Conservation (phyloP, 1,140 invertebrate species). For the Lysiphlebus fabarum region DNA sequence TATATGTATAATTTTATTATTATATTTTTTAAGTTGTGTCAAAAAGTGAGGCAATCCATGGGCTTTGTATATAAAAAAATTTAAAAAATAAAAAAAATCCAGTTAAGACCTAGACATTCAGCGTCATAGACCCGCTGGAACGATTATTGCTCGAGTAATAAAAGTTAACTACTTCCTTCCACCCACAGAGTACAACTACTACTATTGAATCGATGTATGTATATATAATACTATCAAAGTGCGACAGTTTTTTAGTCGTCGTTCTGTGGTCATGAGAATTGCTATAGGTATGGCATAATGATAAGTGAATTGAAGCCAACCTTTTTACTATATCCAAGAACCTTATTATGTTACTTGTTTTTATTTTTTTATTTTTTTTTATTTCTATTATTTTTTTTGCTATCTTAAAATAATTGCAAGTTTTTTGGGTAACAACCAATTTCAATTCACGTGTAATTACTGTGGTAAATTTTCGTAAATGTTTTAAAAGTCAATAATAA, state of each 20-base stretch:
- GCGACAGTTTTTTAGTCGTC: constrained; percentile 39
- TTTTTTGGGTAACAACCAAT: too few species aligned
- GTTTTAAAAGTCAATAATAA: too few species aligned
- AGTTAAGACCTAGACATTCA: constrained; percentile 18
- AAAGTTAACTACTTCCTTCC: constrained; percentile 44
- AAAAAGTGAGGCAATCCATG: neutral
- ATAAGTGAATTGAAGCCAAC: constrained; percentile 42
- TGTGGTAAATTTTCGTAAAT: too few species aligned
- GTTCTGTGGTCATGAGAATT: constrained; percentile 8
- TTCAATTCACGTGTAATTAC: too few species aligned
- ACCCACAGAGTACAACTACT: constrained; percentile 20
- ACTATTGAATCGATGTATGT: neutral
- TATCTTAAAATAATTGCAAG: neutral
- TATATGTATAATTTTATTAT: too few species aligned
- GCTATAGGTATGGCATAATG: constrained; percentile 26
- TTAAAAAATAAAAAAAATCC: neutral
- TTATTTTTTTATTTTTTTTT: too few species aligned
- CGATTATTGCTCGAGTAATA: constrained; percentile 43
- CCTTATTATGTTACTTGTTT: too few species aligned
- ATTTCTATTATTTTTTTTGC: neutral
- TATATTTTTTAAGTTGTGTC: neutral
- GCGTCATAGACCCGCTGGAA: constrained; percentile 33
- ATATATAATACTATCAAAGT: constrained; percentile 27
- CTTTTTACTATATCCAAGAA: neutral
- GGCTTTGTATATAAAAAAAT: too few species aligned